Conservation (phyloP, 2,113 vertebrate genomes). For the Mungos mungo region DNA sequence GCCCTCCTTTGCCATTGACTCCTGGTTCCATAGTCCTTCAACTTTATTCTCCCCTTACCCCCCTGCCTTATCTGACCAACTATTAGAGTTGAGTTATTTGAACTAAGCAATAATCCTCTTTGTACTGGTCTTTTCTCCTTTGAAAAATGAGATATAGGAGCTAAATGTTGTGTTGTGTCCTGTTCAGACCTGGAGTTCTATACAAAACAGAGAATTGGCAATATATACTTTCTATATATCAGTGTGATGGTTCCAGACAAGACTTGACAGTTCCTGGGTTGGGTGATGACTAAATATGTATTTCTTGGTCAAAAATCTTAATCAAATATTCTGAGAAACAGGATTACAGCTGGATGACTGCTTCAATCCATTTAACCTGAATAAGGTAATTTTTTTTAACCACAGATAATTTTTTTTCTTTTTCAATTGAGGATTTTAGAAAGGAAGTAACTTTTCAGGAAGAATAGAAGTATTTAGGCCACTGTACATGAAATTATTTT, state of each 20-base stretch:
- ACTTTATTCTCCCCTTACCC: too few relatives aligned
- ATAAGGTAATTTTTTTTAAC: background rate
- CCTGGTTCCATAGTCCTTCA: background rate
- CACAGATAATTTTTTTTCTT: background rate
- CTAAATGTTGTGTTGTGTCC: background rate
- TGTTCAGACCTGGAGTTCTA: background rate
- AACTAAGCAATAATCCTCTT: background rate
- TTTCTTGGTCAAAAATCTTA: background rate
- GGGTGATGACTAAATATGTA: background rate
- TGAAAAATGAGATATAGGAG: slow-evolving; percentile 11
- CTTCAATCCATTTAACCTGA: background rate
- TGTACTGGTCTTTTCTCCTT: background rate
- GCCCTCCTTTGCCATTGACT: background rate
- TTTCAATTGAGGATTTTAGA: background rate
- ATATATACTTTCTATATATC: slow-evolving; percentile 9
- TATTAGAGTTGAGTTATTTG: background rate
- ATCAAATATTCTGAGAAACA: background rate
- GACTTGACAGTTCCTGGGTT: background rate
- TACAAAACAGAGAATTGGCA: background rate
- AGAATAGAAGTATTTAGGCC: background rate
- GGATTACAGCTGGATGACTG: background rate
- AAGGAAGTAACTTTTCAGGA: background rate
- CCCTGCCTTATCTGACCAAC: background rate
- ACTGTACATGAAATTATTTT: background rate
- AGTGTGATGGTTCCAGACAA: background rate